These are phyloP conservation scores for Setipinna tenuifilis DNA, from an alignment of 2,797 vertebrate genomes.

Conservation along the genomic window DNA sequence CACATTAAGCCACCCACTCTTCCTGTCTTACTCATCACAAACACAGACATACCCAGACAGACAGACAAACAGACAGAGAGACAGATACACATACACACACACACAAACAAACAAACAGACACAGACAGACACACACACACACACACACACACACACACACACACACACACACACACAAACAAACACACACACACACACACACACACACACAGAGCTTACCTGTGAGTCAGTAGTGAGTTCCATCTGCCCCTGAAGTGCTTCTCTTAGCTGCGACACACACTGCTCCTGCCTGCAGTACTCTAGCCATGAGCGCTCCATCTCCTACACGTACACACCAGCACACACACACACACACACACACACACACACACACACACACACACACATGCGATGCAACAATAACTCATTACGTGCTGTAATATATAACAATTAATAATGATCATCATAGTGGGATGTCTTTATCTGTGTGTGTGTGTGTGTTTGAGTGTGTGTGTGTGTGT, in stretches of 20 bases:
- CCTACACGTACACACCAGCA: conserved; percentile 68
- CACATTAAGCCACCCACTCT: background rate
- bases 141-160: background rate
- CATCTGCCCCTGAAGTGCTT: conserved; percentile 84
- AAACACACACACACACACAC: background rate
- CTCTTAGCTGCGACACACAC: conserved; percentile 85
- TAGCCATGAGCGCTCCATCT: conserved; percentile 91
- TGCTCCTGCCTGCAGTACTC: conserved; percentile 87
- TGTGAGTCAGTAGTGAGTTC: conserved; percentile 79
- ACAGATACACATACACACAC: no score
- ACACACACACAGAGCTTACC: conserved; percentile 66
- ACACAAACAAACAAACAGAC: no score
- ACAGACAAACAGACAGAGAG: no score
- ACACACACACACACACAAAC: background rate
- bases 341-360: background rate
- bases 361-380: conserved; percentile 16
- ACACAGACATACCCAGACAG: no score
- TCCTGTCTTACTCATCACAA: no score
- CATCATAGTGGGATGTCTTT: no score
- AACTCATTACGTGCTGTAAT: no score
- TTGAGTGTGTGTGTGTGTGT: no score
- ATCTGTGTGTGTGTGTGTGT: no score
- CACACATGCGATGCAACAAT: background rate
- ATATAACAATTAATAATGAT: no score
- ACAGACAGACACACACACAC: background rate